A percentile compares a stretch with the other conserved stretches of the same genome.
These are phyloP conservation scores for Atrina japonica DNA, from an alignment of 2,888 invertebrate species.

Conservation along the genomic window DNA sequence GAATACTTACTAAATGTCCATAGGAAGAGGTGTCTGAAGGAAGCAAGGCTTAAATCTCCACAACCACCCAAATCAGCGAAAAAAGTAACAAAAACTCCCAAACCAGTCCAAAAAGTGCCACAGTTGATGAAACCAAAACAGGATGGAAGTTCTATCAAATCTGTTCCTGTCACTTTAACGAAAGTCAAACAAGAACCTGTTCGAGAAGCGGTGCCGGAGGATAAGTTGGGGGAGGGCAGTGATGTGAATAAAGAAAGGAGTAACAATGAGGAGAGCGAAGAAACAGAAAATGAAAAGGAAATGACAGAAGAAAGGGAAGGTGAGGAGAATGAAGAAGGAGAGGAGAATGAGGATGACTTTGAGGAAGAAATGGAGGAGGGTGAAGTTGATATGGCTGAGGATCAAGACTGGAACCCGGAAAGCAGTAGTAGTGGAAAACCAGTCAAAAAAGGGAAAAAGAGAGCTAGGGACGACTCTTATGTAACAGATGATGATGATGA, in stretches of 20 bases:
- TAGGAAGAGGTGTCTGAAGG: constrained; percentile 18
- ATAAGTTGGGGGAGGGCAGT: not conserved
- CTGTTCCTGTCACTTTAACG: too few species aligned
- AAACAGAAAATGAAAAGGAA: not conserved
- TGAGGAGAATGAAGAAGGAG: too few species aligned
- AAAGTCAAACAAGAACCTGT: not conserved
- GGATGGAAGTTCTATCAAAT: too few species aligned
- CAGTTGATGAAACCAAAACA: not conserved
- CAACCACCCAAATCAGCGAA: constrained; percentile 5
- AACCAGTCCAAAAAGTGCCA: not conserved
- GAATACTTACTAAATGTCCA: constrained; percentile 34
- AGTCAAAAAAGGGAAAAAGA: not conserved
- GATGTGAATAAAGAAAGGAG: not conserved
- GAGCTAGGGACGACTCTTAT: not conserved
- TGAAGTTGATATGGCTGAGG: constrained; percentile 14
- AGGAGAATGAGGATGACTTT: not conserved
- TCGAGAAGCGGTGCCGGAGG: constrained; percentile 6
- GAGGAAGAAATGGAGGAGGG: constrained; percentile 24
- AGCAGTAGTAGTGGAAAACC: not conserved
- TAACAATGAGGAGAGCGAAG: not conserved
- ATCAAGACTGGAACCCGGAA: constrained; percentile 10
- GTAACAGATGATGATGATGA: too few species aligned
- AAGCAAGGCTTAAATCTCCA: constrained; percentile 1
- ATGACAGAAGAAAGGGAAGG: not conserved
- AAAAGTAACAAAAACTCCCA: not conserved